Conservation (phyloP, 1,140 invertebrate species). For the Drosophila mauritiana region DNA sequence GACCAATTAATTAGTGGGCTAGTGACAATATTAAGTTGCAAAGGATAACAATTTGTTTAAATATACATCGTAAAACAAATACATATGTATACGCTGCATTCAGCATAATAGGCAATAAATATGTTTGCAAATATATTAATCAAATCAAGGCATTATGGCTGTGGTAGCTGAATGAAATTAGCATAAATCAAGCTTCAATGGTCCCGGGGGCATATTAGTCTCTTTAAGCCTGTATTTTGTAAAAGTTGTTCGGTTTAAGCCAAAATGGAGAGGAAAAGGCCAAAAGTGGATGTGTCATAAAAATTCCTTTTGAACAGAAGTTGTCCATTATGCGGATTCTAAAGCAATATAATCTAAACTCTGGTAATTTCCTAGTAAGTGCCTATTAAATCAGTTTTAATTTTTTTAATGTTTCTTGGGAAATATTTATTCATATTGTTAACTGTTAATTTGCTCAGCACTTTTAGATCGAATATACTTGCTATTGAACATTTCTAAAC, state of each 20-base stretch:
- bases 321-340: background rate
- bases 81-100: background rate
- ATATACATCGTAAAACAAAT: background rate
- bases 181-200: conserved; percentile 21
- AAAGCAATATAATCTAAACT: background rate
- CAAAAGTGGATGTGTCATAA: too few relatives aligned
- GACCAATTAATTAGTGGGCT: conserved; percentile 26
- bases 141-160: background rate
- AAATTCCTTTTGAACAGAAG: background rate
- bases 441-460: background rate
- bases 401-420: too few relatives aligned
- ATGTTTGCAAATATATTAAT: conserved; percentile 7
- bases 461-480: background rate
- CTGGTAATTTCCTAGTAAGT: background rate
- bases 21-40: conserved; percentile 16
- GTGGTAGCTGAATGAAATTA: conserved; percentile 10
- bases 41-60: conserved; percentile 21
- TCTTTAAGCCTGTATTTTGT: background rate
- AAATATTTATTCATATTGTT: background rate
- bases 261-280: background rate
- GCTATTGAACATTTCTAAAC: too few relatives aligned
- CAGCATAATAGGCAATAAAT: background rate
- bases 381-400: too few relatives aligned
- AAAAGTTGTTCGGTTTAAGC: background rate
- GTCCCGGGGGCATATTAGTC: conserved; percentile 3